Conservation (phyloP, 2,888 invertebrate species). For the Sympetrum striolatum region DNA sequence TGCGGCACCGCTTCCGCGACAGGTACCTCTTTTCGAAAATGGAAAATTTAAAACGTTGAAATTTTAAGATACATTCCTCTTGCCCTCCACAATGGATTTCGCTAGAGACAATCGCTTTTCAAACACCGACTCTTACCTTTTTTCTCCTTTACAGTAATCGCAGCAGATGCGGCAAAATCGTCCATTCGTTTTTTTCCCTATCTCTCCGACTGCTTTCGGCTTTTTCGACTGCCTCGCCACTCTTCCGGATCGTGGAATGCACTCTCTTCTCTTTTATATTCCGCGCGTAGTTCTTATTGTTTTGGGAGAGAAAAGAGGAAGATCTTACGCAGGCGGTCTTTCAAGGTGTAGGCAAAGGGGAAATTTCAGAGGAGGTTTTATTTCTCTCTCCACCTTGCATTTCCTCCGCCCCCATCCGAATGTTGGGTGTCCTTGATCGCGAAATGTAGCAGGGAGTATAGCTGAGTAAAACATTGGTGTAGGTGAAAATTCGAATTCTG, state of each 20-base stretch:
- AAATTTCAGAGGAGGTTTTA: background rate
- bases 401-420: background rate
- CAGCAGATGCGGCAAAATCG: background rate
- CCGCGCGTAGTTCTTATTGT: background rate
- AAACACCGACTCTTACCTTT: background rate
- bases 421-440: background rate
- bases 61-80: background rate
- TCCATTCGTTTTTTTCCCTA: background rate
- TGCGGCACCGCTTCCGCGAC: too few relatives aligned
- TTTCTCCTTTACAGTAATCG: background rate
- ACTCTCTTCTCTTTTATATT: background rate
- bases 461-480: too few relatives aligned
- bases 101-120: background rate
- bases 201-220: background rate
- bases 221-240: background rate
- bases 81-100: background rate
- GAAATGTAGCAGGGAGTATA: too few relatives aligned
- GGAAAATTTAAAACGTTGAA: background rate
- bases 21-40: too few relatives aligned
- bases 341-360: background rate
- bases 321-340: background rate
- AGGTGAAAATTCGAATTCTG: too few relatives aligned
- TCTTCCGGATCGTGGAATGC: background rate
- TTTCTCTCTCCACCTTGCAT: background rate
- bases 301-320: background rate